Conservation (phyloP, 2,797 vertebrate genomes). For the Clarias fuscus region DNA sequence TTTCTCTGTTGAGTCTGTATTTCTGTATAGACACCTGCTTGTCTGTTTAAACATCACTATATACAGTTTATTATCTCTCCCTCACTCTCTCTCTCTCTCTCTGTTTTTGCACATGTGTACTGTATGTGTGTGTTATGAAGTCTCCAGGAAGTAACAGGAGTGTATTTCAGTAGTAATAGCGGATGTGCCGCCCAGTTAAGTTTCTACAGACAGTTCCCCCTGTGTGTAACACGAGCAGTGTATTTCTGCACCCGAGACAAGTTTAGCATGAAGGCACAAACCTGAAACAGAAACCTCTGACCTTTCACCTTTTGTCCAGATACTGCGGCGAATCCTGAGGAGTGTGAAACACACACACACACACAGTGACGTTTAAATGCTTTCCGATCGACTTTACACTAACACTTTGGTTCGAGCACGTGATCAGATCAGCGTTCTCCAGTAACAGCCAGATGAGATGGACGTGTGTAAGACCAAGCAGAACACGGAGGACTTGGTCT, state of each 20-base stretch:
- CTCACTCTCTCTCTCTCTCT: too few species aligned
- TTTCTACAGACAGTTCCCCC: too few species aligned
- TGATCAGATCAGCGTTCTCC: not conserved
- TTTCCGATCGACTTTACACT: not conserved
- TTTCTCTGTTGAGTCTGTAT: not conserved
- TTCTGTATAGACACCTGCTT: not conserved
- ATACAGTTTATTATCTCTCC: too few species aligned
- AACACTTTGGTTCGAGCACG: not conserved
- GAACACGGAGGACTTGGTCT: not conserved
- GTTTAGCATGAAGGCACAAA: not conserved
- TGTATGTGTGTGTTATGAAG: not conserved
- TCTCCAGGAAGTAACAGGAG: not conserved
- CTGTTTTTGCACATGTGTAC: not conserved
- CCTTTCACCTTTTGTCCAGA: conserved; percentile 3
- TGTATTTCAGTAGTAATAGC: not conserved
- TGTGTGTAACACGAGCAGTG: not conserved
- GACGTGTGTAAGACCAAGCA: not conserved
- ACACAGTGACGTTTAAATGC: not conserved
- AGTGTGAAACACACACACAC: not conserved
- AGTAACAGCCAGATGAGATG: not conserved
- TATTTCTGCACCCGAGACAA: not conserved
- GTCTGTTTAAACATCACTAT: not conserved
- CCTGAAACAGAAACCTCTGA: not conserved
- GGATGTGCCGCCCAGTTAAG: too few species aligned
- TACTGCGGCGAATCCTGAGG: not conserved